Conservation (phyloP, 2,888 invertebrate species). For the Torymus auratus region DNA sequence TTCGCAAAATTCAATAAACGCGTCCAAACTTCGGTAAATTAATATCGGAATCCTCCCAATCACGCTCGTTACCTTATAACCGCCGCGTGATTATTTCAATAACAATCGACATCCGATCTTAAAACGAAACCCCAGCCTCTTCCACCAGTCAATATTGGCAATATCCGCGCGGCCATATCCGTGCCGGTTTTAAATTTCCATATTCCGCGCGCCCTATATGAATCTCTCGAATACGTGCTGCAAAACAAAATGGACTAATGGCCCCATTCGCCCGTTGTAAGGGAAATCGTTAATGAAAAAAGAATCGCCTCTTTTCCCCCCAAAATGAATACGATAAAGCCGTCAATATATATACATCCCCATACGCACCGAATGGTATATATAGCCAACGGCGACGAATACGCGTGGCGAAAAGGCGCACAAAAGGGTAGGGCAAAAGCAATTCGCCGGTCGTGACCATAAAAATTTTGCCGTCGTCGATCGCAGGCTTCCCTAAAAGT, state of each 20-base stretch:
- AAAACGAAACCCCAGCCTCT: too few species aligned
- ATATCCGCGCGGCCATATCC: too few species aligned
- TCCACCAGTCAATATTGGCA: too few species aligned
- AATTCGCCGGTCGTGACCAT: conserved; percentile 14
- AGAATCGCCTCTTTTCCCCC: not conserved
- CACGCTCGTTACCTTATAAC: too few species aligned
- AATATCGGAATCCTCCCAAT: too few species aligned
- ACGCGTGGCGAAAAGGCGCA: not conserved
- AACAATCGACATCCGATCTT: too few species aligned
- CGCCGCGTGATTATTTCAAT: too few species aligned
- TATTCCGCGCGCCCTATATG: too few species aligned
- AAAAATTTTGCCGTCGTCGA: conserved; percentile 9
- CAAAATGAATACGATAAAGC: conserved; percentile 11
- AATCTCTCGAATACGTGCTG: too few species aligned
- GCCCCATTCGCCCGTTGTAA: not conserved
- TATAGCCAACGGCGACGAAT: not conserved
- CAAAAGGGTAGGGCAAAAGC: conserved; percentile 21
- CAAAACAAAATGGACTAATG: not conserved
- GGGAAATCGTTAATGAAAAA: conserved; percentile 17
- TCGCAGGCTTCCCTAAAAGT: conserved; percentile 22
- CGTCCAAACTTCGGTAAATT: too few species aligned
- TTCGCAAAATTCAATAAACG: too few species aligned
- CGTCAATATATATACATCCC: not conserved
- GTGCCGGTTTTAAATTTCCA: too few species aligned
- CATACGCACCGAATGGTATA: not conserved